Base-by-base conservation (phyloP, 2,888 invertebrate species). In the Ennomos erosarius region DNA sequence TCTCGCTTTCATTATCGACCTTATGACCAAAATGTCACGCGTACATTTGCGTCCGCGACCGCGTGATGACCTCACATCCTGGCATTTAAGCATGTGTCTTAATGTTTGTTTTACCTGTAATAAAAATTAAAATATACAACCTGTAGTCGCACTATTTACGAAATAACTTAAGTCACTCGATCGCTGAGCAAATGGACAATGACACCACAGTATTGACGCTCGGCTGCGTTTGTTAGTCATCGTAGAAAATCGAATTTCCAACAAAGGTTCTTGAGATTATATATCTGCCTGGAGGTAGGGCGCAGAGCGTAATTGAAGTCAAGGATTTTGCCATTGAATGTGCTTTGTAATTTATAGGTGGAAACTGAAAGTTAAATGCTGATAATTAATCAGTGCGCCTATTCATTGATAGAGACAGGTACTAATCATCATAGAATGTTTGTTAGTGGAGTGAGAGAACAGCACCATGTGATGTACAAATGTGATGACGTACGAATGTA, bases 41-140 rank as follows among this genome's bases (percentile, higher is more conserved):
- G 55, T 51, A 46, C 49, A 43, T 45, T 53, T 64, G 64, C 49
- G 57, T 59, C 65, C 68, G 64, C 45, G 56, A 58, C 65, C 68
- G 52, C 57, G 64, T 64, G 71, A 68, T 78, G 75, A 75, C 71
- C 71, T 75, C 74, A 77, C 73, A 70, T 73, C 70, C 73, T 76
- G 75, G 69, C 76, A 77, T 78, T 78, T 78, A 70, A 64, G 44
- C 60, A 51, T 26, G 52, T 55, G 49, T 59, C 50, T 54, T 62
- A 62, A 35, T 60, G 43, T 51, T 40, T 62, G 54, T 55, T 37
- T 65, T 55, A 55, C 46, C 54, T 54, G 54, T 49, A 59, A 59
- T 49, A 59, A 50, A 50, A 49, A 59, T 54, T 49, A 59, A 50
- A 50, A 49, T 49, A 56, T 44, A 10, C 42, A 39, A 36, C 13